These are phyloP conservation scores for Antechinus stuartii DNA, from an alignment of 2,113 vertebrate species.

Conservation along the genomic window DNA sequence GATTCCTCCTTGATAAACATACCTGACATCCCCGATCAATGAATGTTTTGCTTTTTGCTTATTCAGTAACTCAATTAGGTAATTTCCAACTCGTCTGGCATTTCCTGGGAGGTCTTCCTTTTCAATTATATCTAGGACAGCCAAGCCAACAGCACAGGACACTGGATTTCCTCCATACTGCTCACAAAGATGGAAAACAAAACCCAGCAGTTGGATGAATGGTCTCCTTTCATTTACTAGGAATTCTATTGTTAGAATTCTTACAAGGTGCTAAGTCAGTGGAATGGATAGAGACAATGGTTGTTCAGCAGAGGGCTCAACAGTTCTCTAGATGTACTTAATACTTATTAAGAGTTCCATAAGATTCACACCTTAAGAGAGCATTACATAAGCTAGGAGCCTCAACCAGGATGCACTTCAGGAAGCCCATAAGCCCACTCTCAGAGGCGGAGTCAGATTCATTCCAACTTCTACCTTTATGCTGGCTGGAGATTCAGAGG, in stretches of 20 bases:
- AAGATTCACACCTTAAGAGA: too few species aligned
- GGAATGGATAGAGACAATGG: too few species aligned
- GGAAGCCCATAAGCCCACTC: too few species aligned
- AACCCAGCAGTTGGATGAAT: conserved; percentile 44
- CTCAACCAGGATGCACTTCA: too few species aligned
- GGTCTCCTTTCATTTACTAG: background rate
- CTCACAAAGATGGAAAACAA: conserved; percentile 44
- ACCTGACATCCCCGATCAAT: conserved; percentile 95
- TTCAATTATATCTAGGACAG: conserved; percentile 93
- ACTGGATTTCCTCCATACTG: conserved; percentile 98
- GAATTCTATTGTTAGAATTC: background rate
- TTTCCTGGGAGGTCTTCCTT: conserved; percentile 94
- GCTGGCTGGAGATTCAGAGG: too few species aligned
- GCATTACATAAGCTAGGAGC: too few species aligned
- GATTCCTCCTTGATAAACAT: background rate
- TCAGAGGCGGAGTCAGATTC: too few species aligned
- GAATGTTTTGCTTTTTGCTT: conserved; percentile 91
- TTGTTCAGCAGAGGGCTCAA: too few species aligned
- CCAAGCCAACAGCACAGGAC: conserved; percentile 94
- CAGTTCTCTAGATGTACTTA: too few species aligned
- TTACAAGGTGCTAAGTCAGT: too few species aligned
- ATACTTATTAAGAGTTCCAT: too few species aligned
- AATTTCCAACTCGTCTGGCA: conserved; percentile 89
- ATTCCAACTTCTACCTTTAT: too few species aligned
- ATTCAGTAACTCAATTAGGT: conserved; percentile 87